Base-by-base conservation (phyloP, 2,888 invertebrate genomes). In the Lasius fuliginosus region DNA sequence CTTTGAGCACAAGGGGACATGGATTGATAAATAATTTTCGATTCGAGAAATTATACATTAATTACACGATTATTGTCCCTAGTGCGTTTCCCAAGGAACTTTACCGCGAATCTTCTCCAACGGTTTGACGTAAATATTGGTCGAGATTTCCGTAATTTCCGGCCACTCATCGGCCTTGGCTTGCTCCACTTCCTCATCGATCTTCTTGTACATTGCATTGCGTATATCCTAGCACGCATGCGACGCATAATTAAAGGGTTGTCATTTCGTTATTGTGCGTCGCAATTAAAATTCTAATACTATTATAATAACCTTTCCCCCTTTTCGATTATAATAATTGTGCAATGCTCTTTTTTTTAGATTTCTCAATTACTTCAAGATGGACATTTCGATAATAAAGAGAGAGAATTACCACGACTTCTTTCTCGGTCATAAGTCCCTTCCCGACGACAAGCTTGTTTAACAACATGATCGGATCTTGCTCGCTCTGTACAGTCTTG, bases 111-210 rank as follows among this genome's bases (percentile, higher is more conserved):
- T 8, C 33, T 84, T 95, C 90, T 97, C 97, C 53, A 96, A 91
- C 87, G 96, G 96, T 1, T 97, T 95, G 40, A 96, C 95, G 94
- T 98, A 98, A 40, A 99, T 96, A 95, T 98, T 97, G 0, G 96
- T 96, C 86, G 97, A 95, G 11, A 99, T 95, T 93, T 98, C 97
- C 0, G 96, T 42, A 96, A 71, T 98, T 96, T 95, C 98, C 98
- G 15, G 96, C 68, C 82, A 85, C 0, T 84, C 95, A 87, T 98
- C 98, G 3, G 95, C 89, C 92, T 97, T 97, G 1, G 98, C 97
- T 60, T 95, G 94, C 90, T 97, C 97, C 3, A 97, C 96, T 0
- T 98, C 98, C 85, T 97, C 98, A 93, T 99, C 99, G 0, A 99
- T 97, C 89, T 97, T 96, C 89, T 97, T 96, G 86, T 98, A 97